Evolutionary conservation across 1,140 invertebrate genomes (phyloP).

Genomic region (Macrobrachium nipponense): DNA sequence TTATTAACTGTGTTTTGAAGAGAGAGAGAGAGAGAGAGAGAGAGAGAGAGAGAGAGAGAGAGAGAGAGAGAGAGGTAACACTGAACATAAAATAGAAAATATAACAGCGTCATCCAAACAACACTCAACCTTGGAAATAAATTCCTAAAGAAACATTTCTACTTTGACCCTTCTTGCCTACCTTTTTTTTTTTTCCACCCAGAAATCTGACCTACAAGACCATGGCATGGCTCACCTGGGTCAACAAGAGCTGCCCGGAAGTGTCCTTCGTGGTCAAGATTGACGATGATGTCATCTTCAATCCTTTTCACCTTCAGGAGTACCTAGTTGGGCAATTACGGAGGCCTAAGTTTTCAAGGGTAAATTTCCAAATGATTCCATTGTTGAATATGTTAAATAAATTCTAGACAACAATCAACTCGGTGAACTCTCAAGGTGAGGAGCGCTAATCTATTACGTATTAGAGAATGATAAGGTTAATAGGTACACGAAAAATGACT

Average conservation of each 20-base stretch:
- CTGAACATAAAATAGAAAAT: background rate
- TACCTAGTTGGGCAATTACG: constrained; percentile 5
- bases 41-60: background rate
- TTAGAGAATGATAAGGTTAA: no score
- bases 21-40: background rate
- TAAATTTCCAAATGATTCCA: background rate
- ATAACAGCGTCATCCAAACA: no score
- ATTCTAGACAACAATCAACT: no score
- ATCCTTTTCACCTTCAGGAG: constrained; percentile 42
- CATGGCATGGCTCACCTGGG: constrained; percentile 57
- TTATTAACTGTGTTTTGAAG: no score
- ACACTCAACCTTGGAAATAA: no score
- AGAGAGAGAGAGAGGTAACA: background rate
- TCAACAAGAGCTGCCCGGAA: constrained; percentile 45
- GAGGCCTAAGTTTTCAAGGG: background rate
- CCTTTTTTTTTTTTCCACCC: background rate
- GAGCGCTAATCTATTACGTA: no score
- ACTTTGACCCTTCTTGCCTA: no score
- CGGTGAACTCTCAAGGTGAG: no score
- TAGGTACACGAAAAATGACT: no score
- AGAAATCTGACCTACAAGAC: constrained; percentile 59
- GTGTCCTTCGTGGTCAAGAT: constrained; percentile 63
- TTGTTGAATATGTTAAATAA: no score
- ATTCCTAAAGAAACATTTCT: no score
- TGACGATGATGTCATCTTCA: constrained; percentile 64